Base-by-base conservation (phyloP, 2,113 vertebrate genomes). In the Upupa epops region DNA sequence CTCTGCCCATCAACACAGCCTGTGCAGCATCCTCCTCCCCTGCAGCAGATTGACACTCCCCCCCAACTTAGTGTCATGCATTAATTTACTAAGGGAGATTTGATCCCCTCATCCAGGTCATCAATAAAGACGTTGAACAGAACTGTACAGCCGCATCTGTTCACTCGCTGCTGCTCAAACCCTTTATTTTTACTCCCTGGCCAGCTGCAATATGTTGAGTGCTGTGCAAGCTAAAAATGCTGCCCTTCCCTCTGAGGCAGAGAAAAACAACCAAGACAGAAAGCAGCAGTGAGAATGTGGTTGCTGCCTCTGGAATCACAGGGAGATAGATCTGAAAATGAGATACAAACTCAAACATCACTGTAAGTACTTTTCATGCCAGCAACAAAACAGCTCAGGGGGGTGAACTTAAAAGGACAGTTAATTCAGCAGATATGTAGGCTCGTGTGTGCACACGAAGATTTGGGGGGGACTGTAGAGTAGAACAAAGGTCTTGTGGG, bases 131-230 rank as follows among this genome's bases (percentile, higher is more conserved):
- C n/a, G n/a, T n/a, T n/a, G n/a, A n/a, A n/a, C n/a, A n/a, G n/a
- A n/a, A n/a, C n/a, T 88, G 78, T 95, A 17, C 45, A 80, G 87
- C 65, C 64, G 42, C 85, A 86, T 94, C 91, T 92, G 87, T 90
- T 81, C 66, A 37, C 84, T 64, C 78, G 60, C 14, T 42, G 81
- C 56, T 90, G 34, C 60, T 89, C 87, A 94, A 79, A 89, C 71
- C 81, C 93, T 95, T 77, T 63, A 34, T 79, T 94, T 95, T 95
- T 93, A 76, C 92, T 92, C 95, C 93, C 80, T 52, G 52, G 95
- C 94, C 92, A 94, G 76, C 95, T 96, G 95, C 75, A 61, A 34
- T 52, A 76, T 85, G 92, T 72, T 95, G 91, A 71, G 72, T 94
- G 75, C 88, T 80, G 90, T 0, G 2, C 83, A 46, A 94, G 88